Evolutionary conservation across 2,888 invertebrate genomes (phyloP).

Genomic region (Petrophora chlorosata): DNA sequence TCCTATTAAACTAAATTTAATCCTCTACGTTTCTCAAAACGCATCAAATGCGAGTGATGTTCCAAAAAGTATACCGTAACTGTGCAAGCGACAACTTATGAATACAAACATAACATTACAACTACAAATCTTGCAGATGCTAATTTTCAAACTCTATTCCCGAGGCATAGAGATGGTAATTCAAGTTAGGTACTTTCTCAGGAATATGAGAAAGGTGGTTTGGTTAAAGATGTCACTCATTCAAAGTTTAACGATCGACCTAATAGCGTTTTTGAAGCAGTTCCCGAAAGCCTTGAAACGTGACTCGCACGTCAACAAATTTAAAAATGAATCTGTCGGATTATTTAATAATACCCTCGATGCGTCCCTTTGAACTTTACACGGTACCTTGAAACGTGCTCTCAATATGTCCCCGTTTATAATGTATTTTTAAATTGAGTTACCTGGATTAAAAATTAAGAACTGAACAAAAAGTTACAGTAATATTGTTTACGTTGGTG

Average conservation of each 20-base stretch:
- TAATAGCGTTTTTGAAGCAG: constrained; percentile 80
- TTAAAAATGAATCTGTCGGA: constrained; percentile 73
- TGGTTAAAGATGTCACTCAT: constrained; percentile 79
- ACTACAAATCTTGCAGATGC: background rate
- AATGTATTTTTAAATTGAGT: constrained; percentile 1
- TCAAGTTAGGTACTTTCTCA: background rate
- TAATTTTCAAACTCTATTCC: constrained; percentile 16
- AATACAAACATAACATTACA: constrained; percentile 45
- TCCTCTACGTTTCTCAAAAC: constrained; percentile 68
- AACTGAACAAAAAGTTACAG: background rate
- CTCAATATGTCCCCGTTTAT: constrained; percentile 52
- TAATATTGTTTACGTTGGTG: too few relatives aligned
- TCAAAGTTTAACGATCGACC: constrained; percentile 80
- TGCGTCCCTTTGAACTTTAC: constrained; percentile 68
- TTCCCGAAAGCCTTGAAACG: constrained; percentile 80
- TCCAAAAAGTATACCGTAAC: constrained; percentile 72
- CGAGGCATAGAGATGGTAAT: constrained; percentile 37
- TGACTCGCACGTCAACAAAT: constrained; percentile 80
- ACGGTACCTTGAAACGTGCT: constrained; percentile 54
- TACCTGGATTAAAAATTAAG: constrained; percentile 2
- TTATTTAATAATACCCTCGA: constrained; percentile 70
- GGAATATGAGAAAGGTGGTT: constrained; percentile 42
- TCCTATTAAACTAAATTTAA: constrained; percentile 74
- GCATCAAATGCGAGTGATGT: constrained; percentile 74
- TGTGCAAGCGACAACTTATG: constrained; percentile 70